A percentile compares a stretch with the other conserved stretches of the same genome.
phyloP scores from a whole-genome alignment of 2,888 invertebrate genomes.

The Erebia palarica region DNA sequence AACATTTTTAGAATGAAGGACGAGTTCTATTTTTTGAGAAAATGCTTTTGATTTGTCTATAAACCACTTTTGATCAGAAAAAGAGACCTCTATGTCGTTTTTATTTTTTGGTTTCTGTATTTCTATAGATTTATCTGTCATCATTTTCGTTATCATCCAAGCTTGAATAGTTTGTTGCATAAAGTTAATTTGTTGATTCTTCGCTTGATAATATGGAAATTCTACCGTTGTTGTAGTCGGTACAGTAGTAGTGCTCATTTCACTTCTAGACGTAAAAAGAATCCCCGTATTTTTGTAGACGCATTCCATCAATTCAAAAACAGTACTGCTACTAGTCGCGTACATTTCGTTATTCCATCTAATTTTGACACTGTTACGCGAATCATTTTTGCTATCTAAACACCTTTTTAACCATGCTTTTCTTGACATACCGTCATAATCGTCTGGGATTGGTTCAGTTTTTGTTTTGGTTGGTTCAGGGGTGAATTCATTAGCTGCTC shows the following conservation, averaged over 20 bases:
- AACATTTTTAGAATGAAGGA: conserved; percentile 58
- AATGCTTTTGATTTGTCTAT: conserved; percentile 63
- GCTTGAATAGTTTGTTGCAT: conserved; percentile 62
- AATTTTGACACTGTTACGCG: conserved; percentile 59
- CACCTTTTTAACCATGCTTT: conserved; percentile 62
- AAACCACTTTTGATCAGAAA: conserved; percentile 59
- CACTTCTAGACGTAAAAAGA: conserved; percentile 58
- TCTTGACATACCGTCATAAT: conserved; percentile 49
- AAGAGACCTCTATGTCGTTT: conserved; percentile 50
- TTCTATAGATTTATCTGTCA: conserved; percentile 44
- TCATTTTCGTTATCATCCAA: conserved; percentile 66
- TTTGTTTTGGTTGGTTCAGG: conserved; percentile 35
- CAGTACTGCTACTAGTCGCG: conserved; percentile 62
- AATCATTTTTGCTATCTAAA: conserved; percentile 54
- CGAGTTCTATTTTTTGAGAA: conserved; percentile 60
- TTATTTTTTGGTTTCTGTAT: conserved; percentile 39
- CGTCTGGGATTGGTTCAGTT: conserved; percentile 40
- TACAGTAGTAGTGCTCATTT: conserved; percentile 45
- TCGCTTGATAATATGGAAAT: conserved; percentile 48
- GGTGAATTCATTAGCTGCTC: conserved; percentile 40
- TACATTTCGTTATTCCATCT: conserved; percentile 68
- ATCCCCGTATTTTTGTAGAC: conserved; percentile 58
- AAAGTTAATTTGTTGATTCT: conserved; percentile 55
- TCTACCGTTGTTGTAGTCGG: conserved; percentile 38
- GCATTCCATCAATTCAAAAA: conserved; percentile 61